These are phyloP conservation scores for Drosophila acutilabella DNA, from an alignment of 2,888 invertebrate genomes.

Conservation along the genomic window DNA sequence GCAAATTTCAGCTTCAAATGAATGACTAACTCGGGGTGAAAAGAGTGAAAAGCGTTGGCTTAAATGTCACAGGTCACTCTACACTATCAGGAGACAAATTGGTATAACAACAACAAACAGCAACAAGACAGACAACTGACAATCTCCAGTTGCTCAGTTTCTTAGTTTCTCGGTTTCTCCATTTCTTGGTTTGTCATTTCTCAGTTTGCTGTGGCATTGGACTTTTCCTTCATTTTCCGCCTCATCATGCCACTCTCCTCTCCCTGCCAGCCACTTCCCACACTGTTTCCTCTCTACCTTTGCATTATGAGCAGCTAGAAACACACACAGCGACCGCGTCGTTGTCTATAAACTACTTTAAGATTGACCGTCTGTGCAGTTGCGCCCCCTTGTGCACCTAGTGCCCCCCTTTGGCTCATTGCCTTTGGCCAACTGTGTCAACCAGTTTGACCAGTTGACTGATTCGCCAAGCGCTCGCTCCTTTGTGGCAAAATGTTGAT, in stretches of 20 bases:
- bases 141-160: conserved; percentile 21
- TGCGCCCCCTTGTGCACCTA: conserved; percentile 7
- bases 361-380: conserved; percentile 34
- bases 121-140: not conserved
- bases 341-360: conserved; percentile 58
- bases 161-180: conserved; percentile 26
- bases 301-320: conserved; percentile 41
- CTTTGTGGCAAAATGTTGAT: conserved; percentile 60
- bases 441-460: conserved; percentile 75
- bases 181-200: conserved; percentile 47
- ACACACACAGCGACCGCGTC: conserved; percentile 35
- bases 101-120: conserved; percentile 10
- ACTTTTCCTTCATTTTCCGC: conserved; percentile 40
- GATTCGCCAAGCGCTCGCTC: conserved; percentile 41
- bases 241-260: conserved; percentile 26
- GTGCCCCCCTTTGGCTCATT: not conserved
- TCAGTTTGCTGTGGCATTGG: conserved; percentile 43
- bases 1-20: conserved; percentile 40
- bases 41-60: conserved; percentile 32
- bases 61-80: conserved; percentile 55
- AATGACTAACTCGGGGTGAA: conserved; percentile 25
- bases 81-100: not conserved
- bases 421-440: conserved; percentile 69
- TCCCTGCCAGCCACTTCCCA: not conserved
- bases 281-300: conserved; percentile 19